These are phyloP conservation scores for Danio aesculapii DNA, from an alignment of 2,797 vertebrate species.

Conservation along the genomic window DNA sequence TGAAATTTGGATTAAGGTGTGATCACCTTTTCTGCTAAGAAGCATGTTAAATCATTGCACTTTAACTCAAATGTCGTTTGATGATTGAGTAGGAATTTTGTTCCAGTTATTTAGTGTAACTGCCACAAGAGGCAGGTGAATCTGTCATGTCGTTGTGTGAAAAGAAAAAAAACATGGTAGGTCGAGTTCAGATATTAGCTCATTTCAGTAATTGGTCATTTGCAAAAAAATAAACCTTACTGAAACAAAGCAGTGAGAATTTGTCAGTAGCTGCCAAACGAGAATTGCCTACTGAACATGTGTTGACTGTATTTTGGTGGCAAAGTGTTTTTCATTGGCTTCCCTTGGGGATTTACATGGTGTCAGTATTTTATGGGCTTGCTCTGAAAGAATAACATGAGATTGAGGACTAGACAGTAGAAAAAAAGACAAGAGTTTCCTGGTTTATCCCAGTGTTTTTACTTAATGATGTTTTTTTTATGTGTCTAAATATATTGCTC, in stretches of 20 bases:
- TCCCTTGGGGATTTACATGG: neutral
- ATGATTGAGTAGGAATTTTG: constrained; percentile 45
- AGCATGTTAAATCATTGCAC: constrained; percentile 62
- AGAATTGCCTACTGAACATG: neutral
- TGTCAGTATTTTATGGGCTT: neutral
- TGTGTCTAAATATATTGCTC: constrained; percentile 53
- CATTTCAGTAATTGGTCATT: neutral
- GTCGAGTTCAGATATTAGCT: neutral
- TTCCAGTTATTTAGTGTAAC: constrained; percentile 45
- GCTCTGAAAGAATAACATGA: neutral
- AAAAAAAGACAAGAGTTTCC: neutral
- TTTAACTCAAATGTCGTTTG: constrained; percentile 61
- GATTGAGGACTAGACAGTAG: constrained; percentile 23
- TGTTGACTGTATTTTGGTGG: constrained; percentile 14
- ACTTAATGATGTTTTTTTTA: constrained; percentile 57
- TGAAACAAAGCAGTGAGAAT: neutral
- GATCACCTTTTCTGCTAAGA: constrained; percentile 33
- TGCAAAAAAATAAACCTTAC: neutral
- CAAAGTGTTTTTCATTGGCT: neutral
- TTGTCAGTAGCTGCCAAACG: constrained; percentile 2
- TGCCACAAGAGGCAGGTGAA: constrained; percentile 35
- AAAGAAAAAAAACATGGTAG: neutral
- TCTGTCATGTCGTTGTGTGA: constrained; percentile 12
- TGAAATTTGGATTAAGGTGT: constrained; percentile 23
- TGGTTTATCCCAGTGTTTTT: constrained; percentile 30